Evolutionary conservation across 2,113 vertebrate genomes (phyloP), one percentile per base, ranked within the genome.

Genomic region (Scolopax mira): DNA sequence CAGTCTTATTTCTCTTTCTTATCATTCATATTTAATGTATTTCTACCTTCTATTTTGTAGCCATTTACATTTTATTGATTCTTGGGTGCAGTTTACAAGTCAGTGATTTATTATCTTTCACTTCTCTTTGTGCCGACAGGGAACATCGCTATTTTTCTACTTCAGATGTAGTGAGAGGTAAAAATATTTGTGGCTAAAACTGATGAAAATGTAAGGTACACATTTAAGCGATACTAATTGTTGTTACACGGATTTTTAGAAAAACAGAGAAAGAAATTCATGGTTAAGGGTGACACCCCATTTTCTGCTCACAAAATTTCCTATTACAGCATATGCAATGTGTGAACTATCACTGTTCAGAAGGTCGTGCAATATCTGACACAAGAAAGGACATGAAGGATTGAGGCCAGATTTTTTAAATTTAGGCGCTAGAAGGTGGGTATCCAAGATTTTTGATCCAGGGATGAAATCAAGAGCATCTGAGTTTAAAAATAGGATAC

Each of bases 11-110:
- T 78, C 62, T 66, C 64, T 81, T 75, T 77, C 79, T 95, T 73
- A 62, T 94, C 57, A 88, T 90, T 90, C 69, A 87, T 91, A 92
- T 94, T 97, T 97, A 96, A 97, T 80, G 81, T 57, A 65, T 86
- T 73, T 69, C 77, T 88, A 80, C 46, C 55, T 54, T 93, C 80
- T 88, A 4, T 86, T 83, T 95, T 92, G 88, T 79, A 89, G 57
- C 67, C 13, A 30, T 90, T 93, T 90, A 89, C 73, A 90, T 79
- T 95, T 90, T 64, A 84, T 91, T 79, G 96, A 94, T 80, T 90
- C 85, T 51, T 71, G 10, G n/a, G 60, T 28, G 27, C 75, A 85
- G 91, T 65, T 79, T 86, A 65, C 28, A 83, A 89, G 91, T 64
- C 79, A 79, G 55, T 94, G 93, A 96, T 95, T 92, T 92, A 93